phyloP scores from a whole-genome alignment of 2,113 vertebrate species.

The Carassius auratus region DNA sequence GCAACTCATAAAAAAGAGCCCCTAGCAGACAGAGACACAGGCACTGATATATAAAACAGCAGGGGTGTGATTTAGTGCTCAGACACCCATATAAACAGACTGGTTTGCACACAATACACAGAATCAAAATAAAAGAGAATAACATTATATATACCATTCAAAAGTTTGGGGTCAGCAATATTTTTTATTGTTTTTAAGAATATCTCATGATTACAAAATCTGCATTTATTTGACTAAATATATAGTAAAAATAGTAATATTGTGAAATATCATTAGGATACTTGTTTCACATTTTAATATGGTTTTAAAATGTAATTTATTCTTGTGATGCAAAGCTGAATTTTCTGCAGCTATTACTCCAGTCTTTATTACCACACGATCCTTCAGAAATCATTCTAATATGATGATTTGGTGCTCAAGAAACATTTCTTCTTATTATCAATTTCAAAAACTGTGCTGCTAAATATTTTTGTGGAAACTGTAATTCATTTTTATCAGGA shows the following conservation, averaged over 20 bases:
- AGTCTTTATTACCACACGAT: not conserved
- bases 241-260: not conserved
- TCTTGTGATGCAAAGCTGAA: not conserved
- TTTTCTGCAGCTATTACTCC: not conserved
- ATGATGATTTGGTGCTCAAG: not conserved
- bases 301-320: not conserved
- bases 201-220: not conserved
- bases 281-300: not conserved
- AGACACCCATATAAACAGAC: slow-evolving; percentile 7
- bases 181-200: not conserved
- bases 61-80: slow-evolving; percentile 40
- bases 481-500: not conserved
- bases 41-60: slow-evolving; percentile 42
- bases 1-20: slow-evolving; percentile 12
- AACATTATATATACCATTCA: not conserved
- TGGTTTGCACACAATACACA: not conserved
- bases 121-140: not conserved
- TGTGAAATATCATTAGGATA: not conserved
- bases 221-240: not conserved
- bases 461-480: not conserved
- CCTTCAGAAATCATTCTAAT: not conserved
- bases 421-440: not conserved
- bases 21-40: slow-evolving; percentile 30
- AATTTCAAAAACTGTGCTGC: not conserved
- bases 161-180: not conserved